A percentile compares a stretch with the other conserved stretches of the same genome.
phyloP scores from a whole-genome alignment of 1,140 invertebrate genomes.

The Trichoplusia ni region DNA sequence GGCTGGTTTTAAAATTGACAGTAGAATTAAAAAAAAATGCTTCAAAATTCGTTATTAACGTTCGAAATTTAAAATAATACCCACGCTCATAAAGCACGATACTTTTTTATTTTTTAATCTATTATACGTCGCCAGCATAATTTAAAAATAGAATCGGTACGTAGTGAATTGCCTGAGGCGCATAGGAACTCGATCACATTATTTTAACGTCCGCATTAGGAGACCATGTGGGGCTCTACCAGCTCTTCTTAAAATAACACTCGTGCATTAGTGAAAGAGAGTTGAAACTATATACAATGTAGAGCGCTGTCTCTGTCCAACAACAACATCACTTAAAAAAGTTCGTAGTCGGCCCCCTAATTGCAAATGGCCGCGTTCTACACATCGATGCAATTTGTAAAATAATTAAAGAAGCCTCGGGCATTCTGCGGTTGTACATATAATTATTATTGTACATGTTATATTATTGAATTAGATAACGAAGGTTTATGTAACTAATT shows the following conservation, averaged over 20 bases:
- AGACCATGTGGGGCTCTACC: no score
- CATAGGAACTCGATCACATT: slow-evolving; percentile 8
- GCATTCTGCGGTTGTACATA: not conserved
- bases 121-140: no score
- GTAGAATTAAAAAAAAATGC: not conserved
- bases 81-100: not conserved
- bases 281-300: no score
- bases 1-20: not conserved
- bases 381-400: slow-evolving; percentile 2
- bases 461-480: slow-evolving; percentile 14
- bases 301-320: no score
- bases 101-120: not conserved
- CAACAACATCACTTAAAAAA: no score
- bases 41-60: not conserved
- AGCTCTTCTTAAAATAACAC: no score
- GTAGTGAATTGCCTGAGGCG: not conserved
- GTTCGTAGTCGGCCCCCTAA: no score
- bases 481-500: not conserved
- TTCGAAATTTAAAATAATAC: not conserved
- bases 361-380: slow-evolving; percentile 1
- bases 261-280: no score
- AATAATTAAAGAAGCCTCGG: slow-evolving; percentile 21
- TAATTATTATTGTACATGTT: not conserved
- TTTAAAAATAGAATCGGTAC: not conserved
- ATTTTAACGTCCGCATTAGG: slow-evolving; percentile 8